Evolutionary conservation across 2,888 invertebrate genomes (phyloP).

Genomic region (Caenorhabditis angaria): DNA sequence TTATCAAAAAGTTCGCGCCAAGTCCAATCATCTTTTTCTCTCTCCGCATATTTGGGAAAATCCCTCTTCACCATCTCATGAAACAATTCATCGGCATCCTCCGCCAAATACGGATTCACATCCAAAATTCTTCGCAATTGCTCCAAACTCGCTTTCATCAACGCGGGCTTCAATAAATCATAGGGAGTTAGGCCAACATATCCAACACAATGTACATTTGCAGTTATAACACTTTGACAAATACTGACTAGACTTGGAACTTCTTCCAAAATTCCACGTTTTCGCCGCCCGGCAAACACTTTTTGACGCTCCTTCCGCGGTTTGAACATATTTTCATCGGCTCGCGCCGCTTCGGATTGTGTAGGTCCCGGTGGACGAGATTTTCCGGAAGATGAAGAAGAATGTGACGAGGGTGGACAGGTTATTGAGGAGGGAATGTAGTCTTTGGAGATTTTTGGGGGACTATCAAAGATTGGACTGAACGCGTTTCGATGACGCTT

Average conservation of each 20-base stretch:
- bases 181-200: slow-evolving; percentile 35
- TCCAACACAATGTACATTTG: slow-evolving; percentile 27
- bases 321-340: slow-evolving; percentile 39
- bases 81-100: slow-evolving; percentile 30
- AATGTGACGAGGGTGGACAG: slow-evolving; percentile 3
- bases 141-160: slow-evolving; percentile 13
- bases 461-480: background rate
- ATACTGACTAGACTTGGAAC: slow-evolving; percentile 18
- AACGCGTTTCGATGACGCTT: background rate
- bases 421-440: background rate
- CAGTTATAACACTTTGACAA: slow-evolving; percentile 26
- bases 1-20: slow-evolving; percentile 35
- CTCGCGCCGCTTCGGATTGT: slow-evolving; percentile 14
- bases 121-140: slow-evolving; percentile 30
- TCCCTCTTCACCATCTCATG: slow-evolving; percentile 17
- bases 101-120: slow-evolving; percentile 22
- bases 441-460: slow-evolving; percentile 8
- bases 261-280: slow-evolving; percentile 17
- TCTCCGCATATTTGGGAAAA: slow-evolving; percentile 34
- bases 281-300: slow-evolving; percentile 36
- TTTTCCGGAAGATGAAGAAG: slow-evolving; percentile 6
- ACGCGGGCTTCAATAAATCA: slow-evolving; percentile 24
- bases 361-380: background rate
- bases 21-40: slow-evolving; percentile 12
- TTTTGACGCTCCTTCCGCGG: slow-evolving; percentile 37